Conservation (phyloP, 2,113 vertebrate genomes). For the Murina feae region DNA sequence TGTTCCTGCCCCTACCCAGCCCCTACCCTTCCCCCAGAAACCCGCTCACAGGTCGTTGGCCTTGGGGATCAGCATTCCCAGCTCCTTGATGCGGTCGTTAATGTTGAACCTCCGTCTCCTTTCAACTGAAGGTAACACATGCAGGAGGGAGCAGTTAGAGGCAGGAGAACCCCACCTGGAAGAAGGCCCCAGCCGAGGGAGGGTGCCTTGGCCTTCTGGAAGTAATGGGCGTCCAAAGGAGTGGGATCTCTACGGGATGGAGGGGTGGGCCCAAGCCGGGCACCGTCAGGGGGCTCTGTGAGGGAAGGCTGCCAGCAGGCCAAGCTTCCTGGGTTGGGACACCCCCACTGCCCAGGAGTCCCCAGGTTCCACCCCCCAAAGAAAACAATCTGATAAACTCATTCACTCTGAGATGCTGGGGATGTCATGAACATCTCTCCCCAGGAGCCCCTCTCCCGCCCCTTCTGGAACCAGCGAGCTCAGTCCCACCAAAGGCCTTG, state of each 20-base stretch:
- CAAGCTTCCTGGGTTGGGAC: neutral
- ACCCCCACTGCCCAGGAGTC: neutral
- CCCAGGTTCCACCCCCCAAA: neutral
- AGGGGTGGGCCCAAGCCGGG: no score
- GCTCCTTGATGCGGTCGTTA: constrained; percentile 97
- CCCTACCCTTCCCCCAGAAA: neutral
- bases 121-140: constrained; percentile 84
- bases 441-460: neutral
- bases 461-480: neutral
- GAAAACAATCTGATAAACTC: neutral
- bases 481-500: neutral
- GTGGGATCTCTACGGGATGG: neutral
- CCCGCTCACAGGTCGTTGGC: constrained; percentile 94
- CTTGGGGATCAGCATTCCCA: constrained; percentile 98
- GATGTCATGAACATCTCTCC: neutral
- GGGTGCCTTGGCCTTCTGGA: neutral
- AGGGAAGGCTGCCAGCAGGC: neutral
- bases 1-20: neutral
- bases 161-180: neutral
- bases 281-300: no score
- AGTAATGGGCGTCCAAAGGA: neutral
- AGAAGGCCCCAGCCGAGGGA: neutral
- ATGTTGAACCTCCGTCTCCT: constrained; percentile 96
- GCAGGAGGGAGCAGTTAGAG: neutral
- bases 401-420: neutral